Conservation (phyloP, 2,113 vertebrate species). For the Halcyon senegalensis region DNA sequence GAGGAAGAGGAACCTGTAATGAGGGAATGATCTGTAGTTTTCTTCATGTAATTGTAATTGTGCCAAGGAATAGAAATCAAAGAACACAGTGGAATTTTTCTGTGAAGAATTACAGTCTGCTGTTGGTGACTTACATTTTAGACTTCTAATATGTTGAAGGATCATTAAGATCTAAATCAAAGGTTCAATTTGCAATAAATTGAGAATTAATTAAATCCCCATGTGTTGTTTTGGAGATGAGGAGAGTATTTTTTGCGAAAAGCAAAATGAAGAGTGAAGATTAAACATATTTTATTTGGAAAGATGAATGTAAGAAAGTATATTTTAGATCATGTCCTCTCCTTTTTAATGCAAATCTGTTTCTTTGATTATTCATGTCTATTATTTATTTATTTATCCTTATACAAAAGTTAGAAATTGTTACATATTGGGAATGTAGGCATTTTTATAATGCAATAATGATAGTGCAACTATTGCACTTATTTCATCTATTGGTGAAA, state of each 20-base stretch:
- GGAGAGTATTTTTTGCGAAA: neutral
- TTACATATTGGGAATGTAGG: neutral
- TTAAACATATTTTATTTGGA: neutral
- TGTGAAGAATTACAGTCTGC: conserved; percentile 1
- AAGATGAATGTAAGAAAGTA: neutral
- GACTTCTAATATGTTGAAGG: neutral
- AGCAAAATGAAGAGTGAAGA: neutral
- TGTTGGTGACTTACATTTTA: conserved; percentile 10
- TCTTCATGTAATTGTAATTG: neutral
- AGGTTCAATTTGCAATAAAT: neutral
- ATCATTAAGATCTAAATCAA: neutral
- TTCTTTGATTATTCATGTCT: conserved; percentile 8
- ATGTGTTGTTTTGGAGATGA: neutral
- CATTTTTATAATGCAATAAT: neutral
- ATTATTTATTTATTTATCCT: conserved; percentile 24
- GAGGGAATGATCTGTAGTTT: neutral
- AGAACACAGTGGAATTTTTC: neutral
- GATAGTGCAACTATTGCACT: neutral
- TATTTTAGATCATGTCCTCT: conserved; percentile 13
- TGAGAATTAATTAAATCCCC: neutral
- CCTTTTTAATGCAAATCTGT: conserved; percentile 41
- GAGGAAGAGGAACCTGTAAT: neutral
- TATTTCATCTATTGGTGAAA: neutral
- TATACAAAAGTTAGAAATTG: neutral
- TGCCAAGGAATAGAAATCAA: neutral